phyloP scores from a whole-genome alignment of 2,113 vertebrate species.

The Alaudala cheleensis region DNA sequence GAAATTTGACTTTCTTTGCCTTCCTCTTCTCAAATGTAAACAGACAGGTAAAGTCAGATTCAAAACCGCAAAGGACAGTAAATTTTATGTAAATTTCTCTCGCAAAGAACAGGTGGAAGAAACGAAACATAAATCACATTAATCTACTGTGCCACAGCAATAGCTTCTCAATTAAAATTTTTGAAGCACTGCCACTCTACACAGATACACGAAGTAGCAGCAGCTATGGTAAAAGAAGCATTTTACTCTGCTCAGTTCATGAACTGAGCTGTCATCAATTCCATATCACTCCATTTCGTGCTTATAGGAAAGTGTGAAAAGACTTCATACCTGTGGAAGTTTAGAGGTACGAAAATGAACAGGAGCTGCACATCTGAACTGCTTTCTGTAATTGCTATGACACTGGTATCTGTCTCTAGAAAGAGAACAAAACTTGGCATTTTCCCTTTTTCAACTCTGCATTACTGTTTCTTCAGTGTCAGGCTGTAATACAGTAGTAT shows the following conservation, averaged over 20 bases:
- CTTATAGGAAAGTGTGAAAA: neutral
- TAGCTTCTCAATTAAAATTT: neutral
- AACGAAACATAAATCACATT: neutral
- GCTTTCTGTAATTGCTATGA: neutral
- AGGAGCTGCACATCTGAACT: neutral
- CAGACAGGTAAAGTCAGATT: neutral
- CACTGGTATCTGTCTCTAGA: neutral
- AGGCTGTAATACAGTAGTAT: neutral
- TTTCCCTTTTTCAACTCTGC: neutral
- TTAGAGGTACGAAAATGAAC: neutral
- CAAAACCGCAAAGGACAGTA: rapidly evolving
- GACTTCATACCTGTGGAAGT: neutral
- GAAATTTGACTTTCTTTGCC: neutral
- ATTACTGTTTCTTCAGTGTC: neutral
- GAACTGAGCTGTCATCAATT: neutral
- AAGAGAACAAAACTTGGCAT: neutral
- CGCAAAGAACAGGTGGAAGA: neutral
- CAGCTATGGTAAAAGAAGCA: neutral
- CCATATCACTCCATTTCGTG: neutral
- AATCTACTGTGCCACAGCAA: neutral
- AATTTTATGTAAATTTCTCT: neutral
- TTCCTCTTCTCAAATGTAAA: neutral
- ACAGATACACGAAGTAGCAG: neutral
- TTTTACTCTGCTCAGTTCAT: neutral
- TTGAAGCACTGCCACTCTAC: neutral